A percentile compares a stretch with the other conserved stretches of the same genome.
These are phyloP conservation scores for Mantis religiosa DNA, from an alignment of 2,888 invertebrate genomes.

Conservation along the genomic window DNA sequence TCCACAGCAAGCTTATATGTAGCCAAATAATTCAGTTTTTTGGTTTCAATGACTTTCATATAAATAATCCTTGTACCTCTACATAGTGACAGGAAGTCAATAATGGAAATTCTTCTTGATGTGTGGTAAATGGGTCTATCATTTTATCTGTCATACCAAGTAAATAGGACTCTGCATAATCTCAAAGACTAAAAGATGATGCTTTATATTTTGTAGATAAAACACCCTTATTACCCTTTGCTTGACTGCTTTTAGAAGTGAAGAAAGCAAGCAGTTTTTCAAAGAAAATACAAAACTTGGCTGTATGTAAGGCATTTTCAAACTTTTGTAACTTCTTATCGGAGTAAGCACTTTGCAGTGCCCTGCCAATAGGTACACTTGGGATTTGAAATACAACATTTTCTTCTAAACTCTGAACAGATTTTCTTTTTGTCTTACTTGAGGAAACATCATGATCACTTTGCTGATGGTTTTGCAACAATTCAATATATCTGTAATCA, in stretches of 20 bases:
- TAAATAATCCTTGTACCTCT: neutral
- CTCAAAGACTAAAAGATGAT: neutral
- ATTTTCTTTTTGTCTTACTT: neutral
- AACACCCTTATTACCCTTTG: neutral
- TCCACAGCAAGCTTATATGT: too few species aligned
- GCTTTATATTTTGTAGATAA: neutral
- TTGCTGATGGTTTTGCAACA: neutral
- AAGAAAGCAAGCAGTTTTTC: neutral
- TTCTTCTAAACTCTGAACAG: neutral
- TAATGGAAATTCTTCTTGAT: neutral
- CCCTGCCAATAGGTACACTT: neutral
- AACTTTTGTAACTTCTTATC: neutral
- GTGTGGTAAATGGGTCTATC: neutral
- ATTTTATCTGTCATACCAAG: neutral
- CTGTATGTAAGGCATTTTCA: neutral
- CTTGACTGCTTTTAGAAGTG: neutral
- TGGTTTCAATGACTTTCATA: too few species aligned
- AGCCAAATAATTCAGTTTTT: too few species aligned
- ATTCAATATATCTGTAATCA: neutral
- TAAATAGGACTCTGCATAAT: neutral
- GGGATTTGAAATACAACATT: neutral
- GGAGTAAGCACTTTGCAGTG: neutral
- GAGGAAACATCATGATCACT: neutral
- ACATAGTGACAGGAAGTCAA: neutral
- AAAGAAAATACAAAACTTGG: neutral